Conservation (phyloP, 2,113 vertebrate genomes). For the Chroicocephalus ridibundus region DNA sequence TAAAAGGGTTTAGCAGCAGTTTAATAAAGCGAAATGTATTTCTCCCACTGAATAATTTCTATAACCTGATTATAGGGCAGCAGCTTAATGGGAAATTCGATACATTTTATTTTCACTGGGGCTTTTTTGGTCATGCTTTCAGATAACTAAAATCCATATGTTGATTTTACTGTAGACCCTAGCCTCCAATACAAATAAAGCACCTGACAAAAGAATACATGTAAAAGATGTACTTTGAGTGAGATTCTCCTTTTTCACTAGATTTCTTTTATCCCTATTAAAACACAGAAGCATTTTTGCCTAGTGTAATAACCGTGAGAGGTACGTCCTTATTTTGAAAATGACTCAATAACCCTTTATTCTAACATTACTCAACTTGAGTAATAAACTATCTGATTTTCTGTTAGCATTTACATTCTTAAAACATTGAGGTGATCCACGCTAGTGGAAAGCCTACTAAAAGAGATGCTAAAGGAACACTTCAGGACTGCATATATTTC, state of each 20-base stretch:
- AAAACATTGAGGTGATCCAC: not conserved
- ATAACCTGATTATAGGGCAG: constrained; percentile 60
- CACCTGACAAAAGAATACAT: not conserved
- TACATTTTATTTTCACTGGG: constrained; percentile 39
- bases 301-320: not conserved
- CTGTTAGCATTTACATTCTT: not conserved
- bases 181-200: not conserved
- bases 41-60: constrained; percentile 56
- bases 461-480: not conserved
- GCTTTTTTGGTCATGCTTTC: not conserved
- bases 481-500: not conserved
- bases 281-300: not conserved
- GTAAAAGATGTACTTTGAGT: not conserved
- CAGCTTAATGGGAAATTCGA: constrained; percentile 53
- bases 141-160: not conserved
- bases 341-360: not conserved
- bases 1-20: constrained; percentile 57
- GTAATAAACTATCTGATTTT: not conserved
- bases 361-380: not conserved
- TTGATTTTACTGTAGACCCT: not conserved
- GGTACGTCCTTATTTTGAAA: not conserved
- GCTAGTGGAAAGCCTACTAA: not conserved
- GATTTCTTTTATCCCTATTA: not conserved
- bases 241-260: not conserved
- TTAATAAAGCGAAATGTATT: constrained; percentile 61